A percentile compares a stretch with the other conserved stretches of the same genome.
phyloP scores from a whole-genome alignment of 2,797 vertebrate species.

The Dryobates pubescens region DNA sequence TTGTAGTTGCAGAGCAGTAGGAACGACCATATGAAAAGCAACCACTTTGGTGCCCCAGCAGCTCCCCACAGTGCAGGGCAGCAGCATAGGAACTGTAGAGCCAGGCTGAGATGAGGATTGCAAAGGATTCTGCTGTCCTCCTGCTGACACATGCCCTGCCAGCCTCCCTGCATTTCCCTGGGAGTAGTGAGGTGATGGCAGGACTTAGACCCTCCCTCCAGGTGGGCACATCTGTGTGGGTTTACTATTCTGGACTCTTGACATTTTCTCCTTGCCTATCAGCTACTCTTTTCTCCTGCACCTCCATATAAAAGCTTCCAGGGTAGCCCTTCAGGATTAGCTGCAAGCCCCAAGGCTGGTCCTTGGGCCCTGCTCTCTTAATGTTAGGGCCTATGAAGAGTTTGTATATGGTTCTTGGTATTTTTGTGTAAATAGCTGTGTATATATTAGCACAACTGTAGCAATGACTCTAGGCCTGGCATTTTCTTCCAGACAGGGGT shows the following conservation, averaged over 20 bases:
- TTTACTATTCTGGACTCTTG: background rate
- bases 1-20: background rate
- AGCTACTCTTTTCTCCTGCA: background rate
- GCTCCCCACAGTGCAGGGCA: background rate
- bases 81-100: background rate
- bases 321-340: constrained; percentile 53
- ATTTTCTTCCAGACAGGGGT: constrained; percentile 6
- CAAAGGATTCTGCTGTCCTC: background rate
- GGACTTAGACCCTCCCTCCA: background rate
- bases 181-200: background rate
- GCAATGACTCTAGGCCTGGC: constrained; percentile 26
- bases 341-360: constrained; percentile 51
- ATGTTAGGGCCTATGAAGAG: constrained; percentile 56
- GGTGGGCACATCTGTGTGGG: background rate
- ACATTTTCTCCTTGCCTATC: background rate
- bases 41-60: background rate
- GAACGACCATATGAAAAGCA: background rate
- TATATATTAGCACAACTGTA: constrained; percentile 69
- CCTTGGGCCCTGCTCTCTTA: constrained; percentile 21
- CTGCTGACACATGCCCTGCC: background rate
- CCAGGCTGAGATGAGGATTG: background rate
- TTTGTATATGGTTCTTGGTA: constrained; percentile 64
- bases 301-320: constrained; percentile 44
- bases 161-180: background rate
- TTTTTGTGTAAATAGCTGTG: constrained; percentile 70